Evolutionary conservation across 2,797 vertebrate species (phyloP), one percentile per base, ranked within the genome.

Genomic region (Lutjanus argentimaculatus): DNA sequence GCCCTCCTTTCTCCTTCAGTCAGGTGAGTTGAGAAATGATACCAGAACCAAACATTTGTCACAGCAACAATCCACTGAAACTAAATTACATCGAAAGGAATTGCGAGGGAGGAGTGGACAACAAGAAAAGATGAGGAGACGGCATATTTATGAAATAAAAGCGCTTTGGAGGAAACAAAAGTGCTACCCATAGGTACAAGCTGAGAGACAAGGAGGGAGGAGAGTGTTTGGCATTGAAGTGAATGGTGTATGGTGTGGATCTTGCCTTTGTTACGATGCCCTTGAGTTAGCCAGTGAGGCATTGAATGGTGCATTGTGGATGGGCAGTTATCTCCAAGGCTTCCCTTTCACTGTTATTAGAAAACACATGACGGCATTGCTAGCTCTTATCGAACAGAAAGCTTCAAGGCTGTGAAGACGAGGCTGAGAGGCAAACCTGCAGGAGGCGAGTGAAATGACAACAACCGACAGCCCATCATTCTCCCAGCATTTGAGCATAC

Each of bases 241-340:
- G 75, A 81, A 88, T 25, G 62, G 83, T 88, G 82, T 74, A 85
- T 79, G 74, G 91, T 74, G 85, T 86, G 90, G 85, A 86, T 91
- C 84, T 76, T 70, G 87, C 85, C 86, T 90, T 88, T 91, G 89
- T 91, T 88, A 69, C 72, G 21, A 80, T 90, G 92, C 85, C 94
- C 93, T 94, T 93, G 88, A 92, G 91, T 85, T 75, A 68, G 80
- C 71, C 89, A 88, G 87, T 64, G 82, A 93, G 74, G 89, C 90
- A 83, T 80, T 84, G 88, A 91, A 87, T 85, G 85, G 89, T 76
- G 85, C 78, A 84, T 87, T 88, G 90, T 93, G 88, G 88, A 93
- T 89, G 88, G 88, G 88, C 91, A 86, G 91, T 93, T 92, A 92
- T 92, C 91, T 86, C 86, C 91, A 94, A 95, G 92, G 90, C 85